Evolutionary conservation across 2,797 vertebrate species (phyloP).

Genomic region (Melanotaenia pygmaea): DNA sequence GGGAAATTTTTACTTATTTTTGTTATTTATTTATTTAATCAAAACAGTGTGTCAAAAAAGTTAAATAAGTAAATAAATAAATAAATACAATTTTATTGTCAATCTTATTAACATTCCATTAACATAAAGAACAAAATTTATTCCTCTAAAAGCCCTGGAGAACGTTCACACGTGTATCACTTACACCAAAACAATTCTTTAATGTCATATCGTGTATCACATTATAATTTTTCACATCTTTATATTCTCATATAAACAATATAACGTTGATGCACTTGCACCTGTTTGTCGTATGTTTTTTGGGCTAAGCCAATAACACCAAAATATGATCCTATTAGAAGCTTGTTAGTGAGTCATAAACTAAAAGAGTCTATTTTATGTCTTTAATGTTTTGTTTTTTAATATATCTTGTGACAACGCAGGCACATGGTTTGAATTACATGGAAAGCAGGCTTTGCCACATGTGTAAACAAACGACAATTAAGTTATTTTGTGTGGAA

Average conservation of each 20-base stretch:
- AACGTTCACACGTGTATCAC: too few relatives aligned
- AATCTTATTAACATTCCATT: too few relatives aligned
- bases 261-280: not conserved
- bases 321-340: constrained; percentile 18
- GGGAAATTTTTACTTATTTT: too few relatives aligned
- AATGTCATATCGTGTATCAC: not conserved
- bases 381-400: constrained; percentile 18
- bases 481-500: constrained; percentile 54
- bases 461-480: constrained; percentile 61
- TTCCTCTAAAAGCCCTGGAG: too few relatives aligned
- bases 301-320: constrained; percentile 8
- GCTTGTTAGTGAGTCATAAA: constrained; percentile 35
- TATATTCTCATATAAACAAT: not conserved
- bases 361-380: not conserved
- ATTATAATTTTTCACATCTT: constrained; percentile 19
- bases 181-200: constrained; percentile 19
- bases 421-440: constrained; percentile 47
- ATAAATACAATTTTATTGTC: too few relatives aligned
- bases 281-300: constrained; percentile 11
- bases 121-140: too few relatives aligned
- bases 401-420: constrained; percentile 33
- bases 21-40: too few relatives aligned
- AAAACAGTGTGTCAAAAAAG: not conserved
- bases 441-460: constrained; percentile 43
- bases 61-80: too few relatives aligned